Base-by-base conservation (phyloP, 2,113 vertebrate genomes). In the Melanerpes formicivorus region DNA sequence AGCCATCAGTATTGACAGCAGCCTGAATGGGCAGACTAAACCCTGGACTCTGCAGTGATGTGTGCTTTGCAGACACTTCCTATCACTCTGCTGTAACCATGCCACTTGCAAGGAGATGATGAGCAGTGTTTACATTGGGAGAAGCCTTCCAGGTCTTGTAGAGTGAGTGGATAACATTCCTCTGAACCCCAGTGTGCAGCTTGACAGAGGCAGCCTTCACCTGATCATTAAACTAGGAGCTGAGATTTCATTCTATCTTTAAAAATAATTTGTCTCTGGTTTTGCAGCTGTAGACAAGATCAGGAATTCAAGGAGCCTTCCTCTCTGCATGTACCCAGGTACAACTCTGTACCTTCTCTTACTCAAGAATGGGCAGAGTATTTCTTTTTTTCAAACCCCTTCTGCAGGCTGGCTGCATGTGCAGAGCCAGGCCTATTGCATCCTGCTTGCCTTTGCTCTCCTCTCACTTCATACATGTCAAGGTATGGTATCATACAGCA, bases 401-500 rank as follows among this genome's bases (percentile, higher is more conserved):
- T 12, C 44, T 32, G 18, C 59, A 78, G 42, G 21, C 21, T 59
- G 23, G 25, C 48, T 80, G 32, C 15, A 52, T 1, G 4, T 34
- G 26, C 81, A 70, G 34, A 95, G 46, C 10, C 8, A 6, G 88
- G 44, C 11, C 25, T n/a, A 14, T 26, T 55, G 15, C 34, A 76
- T 14, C 8, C n/a, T 59, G 40, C 67, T 77, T 50, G 46, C 17
- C 75, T 40, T 58, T 46, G 34, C 42, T 63, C 21, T 11, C 6
- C 42, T 59, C 14, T 66, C 19, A 21, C 34, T 70, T 67, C n/a
- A 73, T 46, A n/a, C 87, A 62, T n/a, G 40, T 42, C 17, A 30
- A 80, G 25, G 44, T 15, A 64, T 0, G 0, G 17, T 18, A 11
- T 4, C 19, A 18, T 10, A 19, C 29, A 56, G 26, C 55, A 37